These are phyloP conservation scores for Carassius gibelio DNA, from an alignment of 2,113 vertebrate species.

Conservation along the genomic window DNA sequence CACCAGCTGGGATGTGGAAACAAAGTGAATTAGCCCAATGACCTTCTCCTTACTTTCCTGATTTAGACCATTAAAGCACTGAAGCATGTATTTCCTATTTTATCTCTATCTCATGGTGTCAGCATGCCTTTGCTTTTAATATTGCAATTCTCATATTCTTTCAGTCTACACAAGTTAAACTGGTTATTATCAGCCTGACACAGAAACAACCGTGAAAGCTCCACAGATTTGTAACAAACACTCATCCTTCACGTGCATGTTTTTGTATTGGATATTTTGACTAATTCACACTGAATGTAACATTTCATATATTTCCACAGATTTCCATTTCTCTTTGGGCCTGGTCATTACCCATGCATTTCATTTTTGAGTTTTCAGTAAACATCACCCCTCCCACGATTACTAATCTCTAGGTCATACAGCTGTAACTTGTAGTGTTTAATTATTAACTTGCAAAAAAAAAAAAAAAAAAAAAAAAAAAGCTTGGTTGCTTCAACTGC, in stretches of 20 bases:
- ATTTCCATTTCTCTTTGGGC: background rate
- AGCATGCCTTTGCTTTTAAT: background rate
- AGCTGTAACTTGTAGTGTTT: constrained; percentile 12
- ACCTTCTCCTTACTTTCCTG: background rate
- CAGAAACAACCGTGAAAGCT: background rate
- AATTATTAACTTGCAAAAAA: constrained; percentile 49
- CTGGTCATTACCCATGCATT: background rate
- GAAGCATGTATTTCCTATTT: background rate
- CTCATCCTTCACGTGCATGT: background rate
- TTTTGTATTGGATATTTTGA: background rate
- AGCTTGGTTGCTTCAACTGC: constrained; percentile 19
- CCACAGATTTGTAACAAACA: background rate
- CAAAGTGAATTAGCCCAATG: background rate
- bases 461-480: constrained; percentile 38
- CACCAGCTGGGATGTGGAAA: constrained; percentile 20
- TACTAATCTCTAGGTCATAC: background rate
- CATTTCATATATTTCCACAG: background rate
- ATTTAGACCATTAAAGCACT: constrained; percentile 16
- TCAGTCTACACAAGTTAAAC: background rate
- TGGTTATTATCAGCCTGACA: background rate
- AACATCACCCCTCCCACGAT: background rate
- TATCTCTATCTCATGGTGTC: background rate
- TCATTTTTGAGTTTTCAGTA: background rate
- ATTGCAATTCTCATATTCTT: background rate
- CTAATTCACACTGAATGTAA: background rate